phyloP scores from a whole-genome alignment of 1,140 invertebrate genomes.

The Drosophila subobscura region DNA sequence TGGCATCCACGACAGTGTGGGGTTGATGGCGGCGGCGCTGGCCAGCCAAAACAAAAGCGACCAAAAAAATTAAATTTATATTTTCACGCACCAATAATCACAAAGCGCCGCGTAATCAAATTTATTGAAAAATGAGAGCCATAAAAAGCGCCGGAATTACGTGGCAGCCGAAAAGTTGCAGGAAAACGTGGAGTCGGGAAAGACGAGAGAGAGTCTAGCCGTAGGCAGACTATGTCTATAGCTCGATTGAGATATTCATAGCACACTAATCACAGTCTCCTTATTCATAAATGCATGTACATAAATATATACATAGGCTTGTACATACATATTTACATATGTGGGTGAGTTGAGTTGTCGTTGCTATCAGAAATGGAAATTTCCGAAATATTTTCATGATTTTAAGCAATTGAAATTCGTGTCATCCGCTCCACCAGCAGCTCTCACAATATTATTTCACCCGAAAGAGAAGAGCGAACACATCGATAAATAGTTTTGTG shows the following conservation, averaged over 20 bases:
- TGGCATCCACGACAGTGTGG: background rate
- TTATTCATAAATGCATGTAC: too few relatives aligned
- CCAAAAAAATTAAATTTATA: conserved; percentile 73
- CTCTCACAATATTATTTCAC: conserved; percentile 32
- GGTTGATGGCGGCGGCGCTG: background rate
- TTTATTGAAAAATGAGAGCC: conserved; percentile 80
- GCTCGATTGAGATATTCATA: conserved; percentile 2
- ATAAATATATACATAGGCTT: too few relatives aligned
- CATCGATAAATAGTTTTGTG: conserved; percentile 4
- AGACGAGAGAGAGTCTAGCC: conserved; percentile 12
- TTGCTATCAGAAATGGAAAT: conserved; percentile 12
- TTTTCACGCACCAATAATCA: conserved; percentile 82
- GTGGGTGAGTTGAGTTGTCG: background rate
- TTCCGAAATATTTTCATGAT: conserved; percentile 8
- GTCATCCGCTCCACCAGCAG: conserved; percentile 19
- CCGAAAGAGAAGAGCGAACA: background rate
- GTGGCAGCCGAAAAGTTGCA: conserved; percentile 37
- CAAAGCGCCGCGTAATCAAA: conserved; percentile 80
- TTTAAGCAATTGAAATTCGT: conserved; percentile 25
- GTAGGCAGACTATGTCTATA: conserved; percentile 19
- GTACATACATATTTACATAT: too few relatives aligned
- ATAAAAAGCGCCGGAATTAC: conserved; percentile 63
- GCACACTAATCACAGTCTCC: too few relatives aligned
- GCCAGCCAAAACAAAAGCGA: conserved; percentile 3
- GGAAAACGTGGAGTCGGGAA: background rate